Base-by-base conservation (phyloP, 1,140 invertebrate species). In the Brachystomella parvula region DNA sequence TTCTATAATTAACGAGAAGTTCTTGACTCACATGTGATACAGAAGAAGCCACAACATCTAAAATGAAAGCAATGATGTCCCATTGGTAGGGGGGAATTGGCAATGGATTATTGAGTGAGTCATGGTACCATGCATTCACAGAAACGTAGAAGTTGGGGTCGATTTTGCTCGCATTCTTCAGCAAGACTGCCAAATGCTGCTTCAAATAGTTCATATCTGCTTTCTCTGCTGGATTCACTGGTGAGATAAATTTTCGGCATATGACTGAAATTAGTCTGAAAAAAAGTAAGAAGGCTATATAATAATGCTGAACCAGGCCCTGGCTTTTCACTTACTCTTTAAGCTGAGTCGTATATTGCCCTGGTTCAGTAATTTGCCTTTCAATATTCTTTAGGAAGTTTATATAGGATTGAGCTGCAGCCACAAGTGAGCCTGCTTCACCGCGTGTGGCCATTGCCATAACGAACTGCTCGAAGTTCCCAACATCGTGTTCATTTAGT, bases 21-120 rank as follows among this genome's bases (percentile, higher is more conserved):
- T 24, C 12, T 26, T n/a, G n/a, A 53, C 64, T 47, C 53, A 66
- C 64, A 49, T 61, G 30, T 3, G 64, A 66, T n/a, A 66, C 58
- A 6, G 58, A 61, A 9, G 64, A 66, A 6, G 57, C 57, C 19
- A 66, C 64, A 12, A 58, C 58, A 44, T 66, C 64, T 9, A 66
- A 26, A 49, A 61, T 57, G 19, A 61, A 66, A 33, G 47, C 59
- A 31, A 66, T 17, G n/a, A 58, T 35, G 21, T 66, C 64, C 64
- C 64, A 66, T 26, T 66, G 64, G 39, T 31, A 58, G 6, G 44
- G 29, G n/a, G 59, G 64, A 12, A 66, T 33, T 2, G 58, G 17
- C 24, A 2, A 49, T 21, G 59, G 58, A 35, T 58, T 66, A n/a
- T 47, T 31, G 3, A 66, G 30, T 2, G 29, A 66, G 32, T 59